Percentiles rank a stretch among this genome's conserved stretches.
Conservation (phyloP, 1,140 invertebrate genomes). For the Cyclina sinensis region DNA sequence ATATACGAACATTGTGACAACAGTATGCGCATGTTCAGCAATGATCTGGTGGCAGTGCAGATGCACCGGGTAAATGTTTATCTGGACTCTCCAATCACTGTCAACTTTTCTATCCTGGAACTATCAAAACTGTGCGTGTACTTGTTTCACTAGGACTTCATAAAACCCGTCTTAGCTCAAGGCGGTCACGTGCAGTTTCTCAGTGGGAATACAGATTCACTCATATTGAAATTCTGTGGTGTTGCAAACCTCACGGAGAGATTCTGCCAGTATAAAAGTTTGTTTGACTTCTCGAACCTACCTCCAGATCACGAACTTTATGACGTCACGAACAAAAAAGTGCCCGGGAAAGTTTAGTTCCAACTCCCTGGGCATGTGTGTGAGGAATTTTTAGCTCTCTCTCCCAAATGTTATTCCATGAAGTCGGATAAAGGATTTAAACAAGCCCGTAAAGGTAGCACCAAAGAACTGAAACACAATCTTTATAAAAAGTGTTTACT, state of each 20-base stretch:
- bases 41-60: background rate
- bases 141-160: background rate
- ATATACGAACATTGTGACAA: background rate
- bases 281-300: background rate
- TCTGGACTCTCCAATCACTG: background rate
- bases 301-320: background rate
- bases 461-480: background rate
- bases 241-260: background rate
- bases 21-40: background rate
- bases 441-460: background rate
- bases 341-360: background rate
- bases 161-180: background rate
- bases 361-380: background rate
- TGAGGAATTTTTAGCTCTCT: background rate
- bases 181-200: background rate
- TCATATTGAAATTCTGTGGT: background rate
- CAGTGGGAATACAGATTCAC: background rate
- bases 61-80: background rate
- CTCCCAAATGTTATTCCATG: conserved; percentile 8
- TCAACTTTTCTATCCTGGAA: background rate
- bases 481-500: background rate
- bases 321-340: background rate
- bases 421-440: background rate
- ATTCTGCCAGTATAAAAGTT: background rate
- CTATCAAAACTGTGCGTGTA: background rate